Percentiles rank a stretch among this genome's conserved stretches.
phyloP scores from a whole-genome alignment of 2,888 invertebrate species.

The Synanthedon formicaeformis region DNA sequence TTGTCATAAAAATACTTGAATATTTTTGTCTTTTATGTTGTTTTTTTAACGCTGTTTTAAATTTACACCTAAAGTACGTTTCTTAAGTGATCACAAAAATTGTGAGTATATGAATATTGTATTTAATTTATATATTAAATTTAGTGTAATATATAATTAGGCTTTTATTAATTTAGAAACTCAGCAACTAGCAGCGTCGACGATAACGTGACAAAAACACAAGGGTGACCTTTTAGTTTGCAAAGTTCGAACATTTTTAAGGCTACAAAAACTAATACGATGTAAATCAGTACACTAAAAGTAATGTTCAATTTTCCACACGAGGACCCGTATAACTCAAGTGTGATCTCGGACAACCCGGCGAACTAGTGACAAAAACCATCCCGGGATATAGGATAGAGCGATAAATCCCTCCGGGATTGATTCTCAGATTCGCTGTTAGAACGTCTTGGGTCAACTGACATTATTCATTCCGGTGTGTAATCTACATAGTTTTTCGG shows the following conservation, averaged over 20 bases:
- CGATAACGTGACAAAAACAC: no score
- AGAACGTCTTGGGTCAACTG: constrained; percentile 17
- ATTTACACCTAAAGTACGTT: no score
- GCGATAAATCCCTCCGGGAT: constrained; percentile 28
- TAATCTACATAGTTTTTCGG: not conserved
- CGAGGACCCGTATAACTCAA: constrained; percentile 29
- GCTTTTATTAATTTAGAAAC: no score
- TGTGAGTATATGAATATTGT: no score
- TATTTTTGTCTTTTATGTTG: no score
- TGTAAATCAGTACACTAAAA: constrained; percentile 21
- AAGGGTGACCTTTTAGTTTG: no score
- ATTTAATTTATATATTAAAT: no score
- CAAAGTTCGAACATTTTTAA: not conserved
- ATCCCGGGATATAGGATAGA: constrained; percentile 23
- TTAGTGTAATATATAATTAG: no score
- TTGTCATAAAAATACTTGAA: no score
- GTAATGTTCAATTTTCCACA: constrained; percentile 28
- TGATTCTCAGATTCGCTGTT: constrained; percentile 19
- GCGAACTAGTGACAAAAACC: constrained; percentile 26
- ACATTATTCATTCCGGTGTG: constrained; percentile 19
- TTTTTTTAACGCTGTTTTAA: no score
- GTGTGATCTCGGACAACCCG: constrained; percentile 12
- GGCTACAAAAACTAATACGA: constrained; percentile 1
- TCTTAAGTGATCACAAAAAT: no score
- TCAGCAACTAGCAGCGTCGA: no score